Base-by-base conservation (phyloP, 2,113 vertebrate genomes). In the Hoplias malabaricus region DNA sequence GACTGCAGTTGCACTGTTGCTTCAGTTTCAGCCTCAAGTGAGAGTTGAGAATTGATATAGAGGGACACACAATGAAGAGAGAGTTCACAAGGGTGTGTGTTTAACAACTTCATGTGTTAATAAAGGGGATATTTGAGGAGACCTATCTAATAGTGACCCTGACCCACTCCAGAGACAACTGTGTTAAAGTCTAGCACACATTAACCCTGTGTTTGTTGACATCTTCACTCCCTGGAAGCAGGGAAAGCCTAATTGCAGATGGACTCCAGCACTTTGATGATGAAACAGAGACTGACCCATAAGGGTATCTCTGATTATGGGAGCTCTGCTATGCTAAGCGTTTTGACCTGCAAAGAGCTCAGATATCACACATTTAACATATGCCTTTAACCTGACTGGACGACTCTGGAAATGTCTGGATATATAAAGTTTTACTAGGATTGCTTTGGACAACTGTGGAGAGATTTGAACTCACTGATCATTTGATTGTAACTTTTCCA, bases 71-170 rank as follows among this genome's bases (percentile, higher is more conserved):
- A 59, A 5, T 7, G 48, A 5, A 6, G 63, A 72, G 66, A 73
- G 65, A 38, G 25, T 56, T 2, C 23, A 54, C n/a, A 21, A 43
- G 36, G 2, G 10, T 31, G 42, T 7, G 29, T 53, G 43, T 78
- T 79, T 38, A 31, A 43, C 14, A 79, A 48, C 42, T 82, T 53
- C 50, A 34, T 8, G 12, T 21, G 77, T 69, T 72, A 42, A 69
- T 88, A 75, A 87, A 86, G 40, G 48, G n/a, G 63, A 7, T n/a
- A 59, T 82, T 80, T 83, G 59, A 81, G 21, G 57, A 75, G 69
- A 13, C 16, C 1, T 69, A 72, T 69, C 73, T 80, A 53, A 69
- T 69, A 40, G 6, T 65, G 70, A 76, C 68, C 73, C 16, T 72
- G 73, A 57, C 59, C 59, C 29, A 21, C 29, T n/a, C 48, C 61